Conservation (phyloP, 2,113 vertebrate genomes). For the Sinocyclocheilus maitianheensis region DNA sequence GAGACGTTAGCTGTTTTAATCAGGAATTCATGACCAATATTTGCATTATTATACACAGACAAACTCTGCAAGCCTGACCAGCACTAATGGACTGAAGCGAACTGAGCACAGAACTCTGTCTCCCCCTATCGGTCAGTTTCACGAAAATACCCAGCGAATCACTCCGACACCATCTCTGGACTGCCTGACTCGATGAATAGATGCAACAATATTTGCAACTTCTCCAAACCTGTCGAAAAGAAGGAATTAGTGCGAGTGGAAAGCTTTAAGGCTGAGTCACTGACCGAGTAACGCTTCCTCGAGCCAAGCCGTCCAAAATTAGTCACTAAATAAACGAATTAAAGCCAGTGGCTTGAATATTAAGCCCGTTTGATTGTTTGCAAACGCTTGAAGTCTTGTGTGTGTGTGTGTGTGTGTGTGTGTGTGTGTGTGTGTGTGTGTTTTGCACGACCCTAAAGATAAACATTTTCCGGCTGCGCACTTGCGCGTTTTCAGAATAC, state of each 20-base stretch:
- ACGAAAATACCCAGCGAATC: neutral
- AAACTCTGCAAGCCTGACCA: neutral
- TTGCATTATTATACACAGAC: neutral
- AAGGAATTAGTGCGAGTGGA: neutral
- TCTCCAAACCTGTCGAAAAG: neutral
- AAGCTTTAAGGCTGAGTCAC: neutral
- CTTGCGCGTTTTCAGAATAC: neutral
- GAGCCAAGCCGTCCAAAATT: neutral
- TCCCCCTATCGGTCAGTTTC: constrained; percentile 76
- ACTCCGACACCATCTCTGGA: neutral
- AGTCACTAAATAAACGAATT: neutral
- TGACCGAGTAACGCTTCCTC: neutral
- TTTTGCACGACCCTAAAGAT: neutral
- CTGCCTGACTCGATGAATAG: neutral
- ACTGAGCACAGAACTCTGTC: constrained; percentile 72
- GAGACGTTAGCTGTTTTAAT: neutral
- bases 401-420: neutral
- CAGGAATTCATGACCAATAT: neutral
- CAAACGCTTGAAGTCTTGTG: neutral
- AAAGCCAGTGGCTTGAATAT: neutral
- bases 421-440: neutral
- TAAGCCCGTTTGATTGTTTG: neutral
- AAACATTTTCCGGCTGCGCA: neutral
- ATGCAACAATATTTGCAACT: neutral
- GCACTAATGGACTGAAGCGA: neutral